Conservation (phyloP, 2,888 invertebrate species). For the Lochmaea capreae region DNA sequence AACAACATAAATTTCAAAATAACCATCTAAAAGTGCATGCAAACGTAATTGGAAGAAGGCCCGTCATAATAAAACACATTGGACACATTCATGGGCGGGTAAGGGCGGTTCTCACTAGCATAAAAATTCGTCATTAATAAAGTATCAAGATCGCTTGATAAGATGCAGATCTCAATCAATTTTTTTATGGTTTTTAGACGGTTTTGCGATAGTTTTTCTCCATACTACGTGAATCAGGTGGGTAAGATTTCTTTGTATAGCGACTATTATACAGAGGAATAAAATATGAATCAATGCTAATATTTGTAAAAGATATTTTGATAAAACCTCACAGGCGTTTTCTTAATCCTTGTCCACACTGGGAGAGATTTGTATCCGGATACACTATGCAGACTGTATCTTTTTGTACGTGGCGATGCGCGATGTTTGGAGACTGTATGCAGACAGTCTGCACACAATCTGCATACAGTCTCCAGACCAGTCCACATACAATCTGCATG, state of each 20-base stretch:
- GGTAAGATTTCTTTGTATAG: not conserved
- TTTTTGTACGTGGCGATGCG: too few species aligned
- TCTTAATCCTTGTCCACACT: too few species aligned
- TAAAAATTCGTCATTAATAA: not conserved
- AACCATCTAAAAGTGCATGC: conserved; percentile 47
- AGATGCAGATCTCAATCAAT: not conserved
- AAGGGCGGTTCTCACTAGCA: not conserved
- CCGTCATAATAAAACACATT: conserved; percentile 55
- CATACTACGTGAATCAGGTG: not conserved
- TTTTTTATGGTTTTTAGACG: not conserved
- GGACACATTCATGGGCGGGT: conserved; percentile 44
- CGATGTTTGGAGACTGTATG: too few species aligned
- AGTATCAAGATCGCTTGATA: not conserved
- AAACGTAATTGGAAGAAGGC: conserved; percentile 54
- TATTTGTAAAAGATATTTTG: not conserved
- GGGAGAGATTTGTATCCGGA: too few species aligned
- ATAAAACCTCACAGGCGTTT: too few species aligned
- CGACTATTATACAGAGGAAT: not conserved
- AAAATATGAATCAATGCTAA: not conserved
- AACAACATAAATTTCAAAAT: conserved; percentile 53
- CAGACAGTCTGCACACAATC: too few species aligned
- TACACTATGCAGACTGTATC: too few species aligned
- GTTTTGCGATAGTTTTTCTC: not conserved
- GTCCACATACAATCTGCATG: too few species aligned
- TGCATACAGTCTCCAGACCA: too few species aligned